A percentile compares a stretch with the other conserved stretches of the same genome.
Conservation (phyloP, 2,113 vertebrate genomes). For the Cisticola juncidis region DNA sequence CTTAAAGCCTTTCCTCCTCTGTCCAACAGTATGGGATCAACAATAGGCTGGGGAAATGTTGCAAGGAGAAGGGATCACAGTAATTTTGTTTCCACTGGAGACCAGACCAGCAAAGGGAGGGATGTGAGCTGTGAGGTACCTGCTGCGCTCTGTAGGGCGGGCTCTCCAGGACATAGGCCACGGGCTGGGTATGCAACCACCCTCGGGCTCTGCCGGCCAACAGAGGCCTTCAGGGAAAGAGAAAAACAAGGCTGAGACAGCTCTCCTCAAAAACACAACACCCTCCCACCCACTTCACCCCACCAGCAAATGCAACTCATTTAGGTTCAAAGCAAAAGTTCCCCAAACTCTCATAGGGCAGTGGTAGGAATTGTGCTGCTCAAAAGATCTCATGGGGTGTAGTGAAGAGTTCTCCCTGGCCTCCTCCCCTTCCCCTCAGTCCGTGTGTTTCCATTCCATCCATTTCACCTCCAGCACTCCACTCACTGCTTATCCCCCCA, state of each 20-base stretch:
- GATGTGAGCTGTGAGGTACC: conserved; percentile 33
- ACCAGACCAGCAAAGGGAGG: neutral
- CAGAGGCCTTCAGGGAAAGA: conserved; percentile 66
- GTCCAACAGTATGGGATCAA: neutral
- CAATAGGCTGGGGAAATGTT: accelerated
- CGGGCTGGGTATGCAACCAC: conserved; percentile 62
- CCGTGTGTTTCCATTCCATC: neutral
- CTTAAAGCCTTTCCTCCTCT: neutral
- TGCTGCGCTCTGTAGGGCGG: conserved; percentile 69
- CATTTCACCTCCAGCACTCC: neutral
- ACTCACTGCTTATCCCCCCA: neutral
- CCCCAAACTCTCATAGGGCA: neutral
- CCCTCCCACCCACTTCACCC: neutral
- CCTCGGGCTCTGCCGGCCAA: conserved; percentile 72
- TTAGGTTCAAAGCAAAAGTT: neutral
- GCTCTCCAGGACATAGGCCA: conserved; percentile 68
- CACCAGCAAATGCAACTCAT: neutral
- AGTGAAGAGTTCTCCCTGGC: neutral
- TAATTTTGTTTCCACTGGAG: neutral
- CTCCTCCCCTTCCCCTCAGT: neutral
- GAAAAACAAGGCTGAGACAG: neutral
- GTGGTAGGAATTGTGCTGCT: neutral
- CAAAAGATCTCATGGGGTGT: neutral
- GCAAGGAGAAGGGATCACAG: neutral
- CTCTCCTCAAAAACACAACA: neutral